These are phyloP conservation scores for Pteromalus puparum DNA, from an alignment of 1,140 invertebrate genomes.

Conservation along the genomic window DNA sequence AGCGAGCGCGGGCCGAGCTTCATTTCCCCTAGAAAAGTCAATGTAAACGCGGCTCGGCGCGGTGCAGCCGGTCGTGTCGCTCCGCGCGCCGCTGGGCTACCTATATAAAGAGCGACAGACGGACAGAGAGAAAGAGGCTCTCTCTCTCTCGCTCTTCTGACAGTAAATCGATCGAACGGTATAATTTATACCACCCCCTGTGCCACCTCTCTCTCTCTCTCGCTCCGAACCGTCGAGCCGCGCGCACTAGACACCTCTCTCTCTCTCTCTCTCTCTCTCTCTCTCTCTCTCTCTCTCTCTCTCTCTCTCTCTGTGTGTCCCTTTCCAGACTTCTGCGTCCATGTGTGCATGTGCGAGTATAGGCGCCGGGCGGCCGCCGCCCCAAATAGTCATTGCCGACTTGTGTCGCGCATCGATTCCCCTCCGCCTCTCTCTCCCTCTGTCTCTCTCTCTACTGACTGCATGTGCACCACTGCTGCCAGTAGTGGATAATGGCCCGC, in stretches of 20 bases:
- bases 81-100: neutral
- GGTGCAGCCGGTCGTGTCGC: conserved; percentile 10
- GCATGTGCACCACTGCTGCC: conserved; percentile 32
- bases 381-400: conserved; percentile 59
- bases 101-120: conserved; percentile 15
- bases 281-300: conserved; percentile 33
- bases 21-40: conserved; percentile 43
- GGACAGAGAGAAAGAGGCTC: conserved; percentile 30
- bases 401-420: conserved; percentile 55
- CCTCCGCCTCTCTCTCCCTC: neutral
- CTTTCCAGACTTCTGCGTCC: conserved; percentile 38
- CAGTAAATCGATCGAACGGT: conserved; percentile 76
- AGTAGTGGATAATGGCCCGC: conserved; percentile 49
- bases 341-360: neutral
- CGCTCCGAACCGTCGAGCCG: conserved; percentile 23
- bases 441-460: neutral
- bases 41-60: conserved; percentile 12
- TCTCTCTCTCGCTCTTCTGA: conserved; percentile 62
- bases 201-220: conserved; percentile 51
- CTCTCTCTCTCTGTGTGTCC: conserved; percentile 18
- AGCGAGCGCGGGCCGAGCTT: conserved; percentile 15
- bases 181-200: conserved; percentile 75
- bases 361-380: conserved; percentile 53
- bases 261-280: conserved; percentile 26
- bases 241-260: conserved; percentile 59